phyloP scores from a whole-genome alignment of 1,140 invertebrate genomes.

The Bombyx mori region ASM3026992v2 NC_085112.1:8550001-8550500 shows the following conservation, averaged over 20 bases:
- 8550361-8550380: neutral
- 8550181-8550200: conserved; percentile 20
- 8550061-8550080: no score
- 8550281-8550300: conserved; percentile 61
- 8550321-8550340: conserved; percentile 22
- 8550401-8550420: conserved; percentile 34
- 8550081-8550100: no score
- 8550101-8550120: no score
- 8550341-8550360: no score
- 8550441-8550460: conserved; percentile 34
- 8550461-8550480: conserved; percentile 46
- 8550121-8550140: neutral
- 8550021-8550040: no score
- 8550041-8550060: no score
- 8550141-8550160: conserved; percentile 4
- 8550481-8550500: conserved; percentile 40
- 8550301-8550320: conserved; percentile 46
- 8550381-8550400: conserved; percentile 15
- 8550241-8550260: conserved; percentile 47
- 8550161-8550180: conserved; percentile 17
- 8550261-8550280: conserved; percentile 51
- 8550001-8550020: no score
- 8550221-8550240: conserved; percentile 44
- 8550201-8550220: conserved; percentile 40
- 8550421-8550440: conserved; percentile 42